Evolutionary conservation across 2,888 invertebrate species (phyloP), one percentile per base, ranked within the genome.

Genomic region (Volucella zonaria): DNA sequence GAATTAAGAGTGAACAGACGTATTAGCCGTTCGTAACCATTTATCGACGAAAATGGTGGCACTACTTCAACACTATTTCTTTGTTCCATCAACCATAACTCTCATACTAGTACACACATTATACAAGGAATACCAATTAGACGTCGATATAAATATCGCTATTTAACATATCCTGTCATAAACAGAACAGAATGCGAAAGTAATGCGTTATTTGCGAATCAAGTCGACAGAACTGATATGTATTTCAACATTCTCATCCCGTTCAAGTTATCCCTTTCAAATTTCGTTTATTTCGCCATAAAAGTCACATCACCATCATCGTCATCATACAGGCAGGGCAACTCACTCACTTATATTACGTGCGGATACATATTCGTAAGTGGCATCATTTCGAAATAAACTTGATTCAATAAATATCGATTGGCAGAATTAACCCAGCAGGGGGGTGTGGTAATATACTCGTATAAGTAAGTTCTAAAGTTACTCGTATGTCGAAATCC

Each of bases 301-400:
- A 40, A 43, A 52, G 54, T 56, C 67, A 56, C 12, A 67, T 54
- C 54, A 62, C 38, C 70, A 61, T 43, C 70, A 49, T 47, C 18
- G 18, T 23, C 18, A 23, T 23, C 18, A 23, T 23, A 1, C 18
- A 23, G 47, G 11, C 15, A 38, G 56, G 12, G 14, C 43, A 54
- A 61, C 56, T 58, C 74, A 71, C 54, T 79, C 58, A 87, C 87
- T 87, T 91, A 2, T 31, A 31, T 31, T 31, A 31, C 6, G 6
- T 31, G 31, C 31, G 31, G 31, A 31, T 31, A 31, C 31, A 31
- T 31, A 31, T 31, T 31, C 31, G 31, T 31, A 91, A 91, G 91
- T 91, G 89, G 92, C 91, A 89, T 91, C 89, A 92, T 91, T 91
- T 91, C 87, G 89, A 90, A 92, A 92, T 91, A 91, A 92, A 91